phyloP scores from a whole-genome alignment of 2,113 vertebrate species.

The Naja naja region DNA sequence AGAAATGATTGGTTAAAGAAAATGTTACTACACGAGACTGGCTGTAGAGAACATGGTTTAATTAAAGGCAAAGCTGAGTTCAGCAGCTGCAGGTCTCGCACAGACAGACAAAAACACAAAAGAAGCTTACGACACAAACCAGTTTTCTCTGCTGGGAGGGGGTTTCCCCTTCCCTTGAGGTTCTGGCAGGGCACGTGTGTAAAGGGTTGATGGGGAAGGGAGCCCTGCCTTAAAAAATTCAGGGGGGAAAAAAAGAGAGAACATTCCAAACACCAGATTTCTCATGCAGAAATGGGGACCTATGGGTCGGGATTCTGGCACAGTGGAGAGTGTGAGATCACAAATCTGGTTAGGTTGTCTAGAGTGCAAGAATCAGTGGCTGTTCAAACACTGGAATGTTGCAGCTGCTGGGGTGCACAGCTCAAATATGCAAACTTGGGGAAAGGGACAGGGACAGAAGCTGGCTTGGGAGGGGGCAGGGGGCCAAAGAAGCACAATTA shows the following conservation, averaged over 20 bases:
- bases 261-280: constrained; percentile 69
- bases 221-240: constrained; percentile 48
- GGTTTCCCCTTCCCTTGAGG: constrained; percentile 45
- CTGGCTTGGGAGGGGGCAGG: neutral
- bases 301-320: constrained; percentile 56
- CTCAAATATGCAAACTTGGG: constrained; percentile 50
- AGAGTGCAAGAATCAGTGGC: constrained; percentile 56
- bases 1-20: constrained; percentile 24
- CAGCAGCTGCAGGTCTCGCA: constrained; percentile 85
- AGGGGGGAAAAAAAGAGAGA: constrained; percentile 1
- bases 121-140: constrained; percentile 79
- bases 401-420: constrained; percentile 71
- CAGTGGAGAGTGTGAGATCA: constrained; percentile 47
- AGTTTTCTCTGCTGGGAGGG: constrained; percentile 63
- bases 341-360: constrained; percentile 58
- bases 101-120: constrained; percentile 81
- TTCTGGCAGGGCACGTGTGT: constrained; percentile 29
- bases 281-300: constrained; percentile 77
- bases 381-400: constrained; percentile 70
- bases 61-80: constrained; percentile 92
- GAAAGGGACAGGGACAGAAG: constrained; percentile 6
- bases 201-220: neutral
- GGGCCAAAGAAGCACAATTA: constrained; percentile 55
- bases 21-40: constrained; percentile 51
- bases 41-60: constrained; percentile 85